Evolutionary conservation across 2,888 invertebrate genomes (phyloP), one percentile per base, ranked within the genome.

Genomic region (Volucella zonaria): DNA sequence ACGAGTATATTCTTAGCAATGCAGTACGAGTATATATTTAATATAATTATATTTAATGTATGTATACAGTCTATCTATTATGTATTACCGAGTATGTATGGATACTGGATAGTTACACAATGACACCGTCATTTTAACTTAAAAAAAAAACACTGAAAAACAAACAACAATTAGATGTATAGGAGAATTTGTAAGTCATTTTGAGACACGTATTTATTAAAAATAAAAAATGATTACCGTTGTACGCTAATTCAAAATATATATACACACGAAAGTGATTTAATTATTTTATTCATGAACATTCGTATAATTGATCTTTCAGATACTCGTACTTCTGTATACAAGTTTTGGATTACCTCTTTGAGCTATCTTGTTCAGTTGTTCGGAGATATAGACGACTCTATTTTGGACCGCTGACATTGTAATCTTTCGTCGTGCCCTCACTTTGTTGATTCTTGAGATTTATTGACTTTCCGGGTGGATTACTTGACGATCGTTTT

Each of bases 101-200:
- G 51, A 77, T 70, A 51, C 54, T 54, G 14, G 51, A 77, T 70
- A 51, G 78, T 71, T 70, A 64, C 64, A 58, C 64, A 31, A 18
- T 64, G 43, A 70, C 40, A 68, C 49, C 64, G 62, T 71, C 70
- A 64, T 71, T 78, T 58, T 67, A 59, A 59, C 45, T 14, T n/a
- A 15, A 52, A 52, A 52, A 45, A 45, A 47, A 38, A 15, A 51
- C 52, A 56, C 45, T 0, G 38, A 47, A 67, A 51, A 49, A 14
- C 40, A 61, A 52, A 70, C n/a, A 77, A 51, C 47, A 52, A 42
- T 59, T 79, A 67, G 78, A 52, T 66, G 56, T 66, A 52, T 79
- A 79, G 78, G 59, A 73, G 59, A 79, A 79, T 79, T 79, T 79
- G 51, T 79, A 79, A 79, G 78, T 79, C 71, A 73, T 79, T 79